These are phyloP conservation scores for Scalopus aquaticus DNA, from an alignment of 2,113 vertebrate species.

Conservation along the genomic window DNA sequence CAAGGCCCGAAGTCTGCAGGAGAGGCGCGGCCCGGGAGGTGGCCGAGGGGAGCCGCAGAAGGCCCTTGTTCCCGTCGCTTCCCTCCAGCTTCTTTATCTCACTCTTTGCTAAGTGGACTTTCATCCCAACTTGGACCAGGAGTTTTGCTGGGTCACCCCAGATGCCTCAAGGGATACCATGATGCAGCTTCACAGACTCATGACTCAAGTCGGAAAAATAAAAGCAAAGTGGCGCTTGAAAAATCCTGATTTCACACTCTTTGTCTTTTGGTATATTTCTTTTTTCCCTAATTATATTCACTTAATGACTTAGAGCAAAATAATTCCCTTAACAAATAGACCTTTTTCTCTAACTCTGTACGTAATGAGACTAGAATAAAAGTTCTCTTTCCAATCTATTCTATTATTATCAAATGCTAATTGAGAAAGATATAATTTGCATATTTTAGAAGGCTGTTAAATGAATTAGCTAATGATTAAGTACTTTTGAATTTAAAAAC, in stretches of 20 bases:
- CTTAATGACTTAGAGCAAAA: slow-evolving; percentile 42
- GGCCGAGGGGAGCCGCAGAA: too few species aligned
- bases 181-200: not conserved
- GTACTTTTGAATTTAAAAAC: slow-evolving; percentile 40
- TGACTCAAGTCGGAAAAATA: not conserved
- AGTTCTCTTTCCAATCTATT: slow-evolving; percentile 29
- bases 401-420: slow-evolving; percentile 62
- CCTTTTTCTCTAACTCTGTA: not conserved
- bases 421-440: slow-evolving; percentile 44
- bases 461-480: slow-evolving; percentile 45
- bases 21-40: not conserved
- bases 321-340: slow-evolving; percentile 36
- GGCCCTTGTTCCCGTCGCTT: too few species aligned
- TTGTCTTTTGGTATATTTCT: not conserved
- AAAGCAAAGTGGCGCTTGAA: not conserved
- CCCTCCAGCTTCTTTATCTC: not conserved
- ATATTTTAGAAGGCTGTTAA: slow-evolving; percentile 55
- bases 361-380: slow-evolving; percentile 3
- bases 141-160: not conserved
- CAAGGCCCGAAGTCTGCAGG: not conserved
- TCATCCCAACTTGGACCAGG: too few species aligned
- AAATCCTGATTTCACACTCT: not conserved
- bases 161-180: not conserved
- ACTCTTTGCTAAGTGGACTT: not conserved
- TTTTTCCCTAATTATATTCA: slow-evolving; percentile 47